Evolutionary conservation across 2,888 invertebrate genomes (phyloP).

Genomic region (Mimachlamys varia): DNA sequence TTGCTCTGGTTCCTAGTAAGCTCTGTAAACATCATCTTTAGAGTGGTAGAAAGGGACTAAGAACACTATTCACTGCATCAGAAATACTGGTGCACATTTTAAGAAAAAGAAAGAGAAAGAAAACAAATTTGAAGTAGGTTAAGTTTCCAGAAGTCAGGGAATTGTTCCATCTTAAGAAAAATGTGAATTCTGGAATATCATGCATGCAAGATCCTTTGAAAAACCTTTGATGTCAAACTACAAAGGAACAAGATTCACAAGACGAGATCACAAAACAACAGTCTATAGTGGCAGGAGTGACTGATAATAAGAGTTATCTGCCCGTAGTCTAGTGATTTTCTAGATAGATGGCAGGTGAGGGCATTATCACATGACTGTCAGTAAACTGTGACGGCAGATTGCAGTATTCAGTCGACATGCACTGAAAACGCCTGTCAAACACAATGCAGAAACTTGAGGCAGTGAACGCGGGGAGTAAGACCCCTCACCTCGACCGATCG

Average conservation of each 20-base stretch:
- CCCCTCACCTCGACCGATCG: slow-evolving; percentile 19
- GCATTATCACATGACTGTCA: slow-evolving; percentile 1
- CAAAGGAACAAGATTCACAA: slow-evolving; percentile 9
- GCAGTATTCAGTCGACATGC: neutral
- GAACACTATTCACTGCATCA: neutral
- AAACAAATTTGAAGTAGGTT: neutral
- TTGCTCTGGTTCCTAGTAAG: neutral
- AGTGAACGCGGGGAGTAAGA: neutral
- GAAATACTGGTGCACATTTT: neutral
- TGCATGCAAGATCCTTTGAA: neutral
- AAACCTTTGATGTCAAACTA: neutral
- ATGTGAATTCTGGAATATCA: neutral
- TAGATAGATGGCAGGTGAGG: slow-evolving; percentile 20
- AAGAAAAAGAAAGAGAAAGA: neutral
- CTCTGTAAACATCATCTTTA: neutral
- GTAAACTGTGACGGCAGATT: neutral
- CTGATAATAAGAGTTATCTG: slow-evolving; percentile 24
- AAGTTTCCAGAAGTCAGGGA: neutral
- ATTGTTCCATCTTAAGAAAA: too few relatives aligned
- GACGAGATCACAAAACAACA: slow-evolving; percentile 12
- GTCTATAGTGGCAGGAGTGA: neutral
- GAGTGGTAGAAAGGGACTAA: neutral
- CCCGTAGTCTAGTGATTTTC: neutral
- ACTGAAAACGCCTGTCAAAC: slow-evolving; percentile 6
- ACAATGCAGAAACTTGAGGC: slow-evolving; percentile 7